Percentiles rank a stretch among this genome's conserved stretches.
These are phyloP conservation scores for Tenualosa thibaudeaui DNA, from an alignment of 2,797 vertebrate genomes.

Conservation along the genomic window DNA sequence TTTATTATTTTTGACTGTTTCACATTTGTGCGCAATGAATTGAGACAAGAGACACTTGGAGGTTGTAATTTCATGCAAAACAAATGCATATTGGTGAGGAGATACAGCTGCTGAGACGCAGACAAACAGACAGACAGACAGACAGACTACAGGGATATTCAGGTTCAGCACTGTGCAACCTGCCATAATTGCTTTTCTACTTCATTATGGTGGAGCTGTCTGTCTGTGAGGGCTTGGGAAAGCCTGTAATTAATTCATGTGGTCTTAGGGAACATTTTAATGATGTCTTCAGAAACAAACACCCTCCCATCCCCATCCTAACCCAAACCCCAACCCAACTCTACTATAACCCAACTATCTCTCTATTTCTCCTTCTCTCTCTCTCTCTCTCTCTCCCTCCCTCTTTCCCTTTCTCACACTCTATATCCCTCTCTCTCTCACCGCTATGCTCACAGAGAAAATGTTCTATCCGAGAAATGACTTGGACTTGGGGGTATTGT, in stretches of 20 bases:
- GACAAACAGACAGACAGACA: not conserved
- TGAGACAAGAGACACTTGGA: conserved; percentile 1
- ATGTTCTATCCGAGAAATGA: not conserved
- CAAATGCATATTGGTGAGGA: conserved; percentile 7
- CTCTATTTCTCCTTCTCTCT: conserved; percentile 9
- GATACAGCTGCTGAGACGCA: not conserved
- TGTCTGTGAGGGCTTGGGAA: conserved; percentile 50
- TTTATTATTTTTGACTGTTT: conserved; percentile 20
- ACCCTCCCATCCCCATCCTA: conserved; percentile 22
- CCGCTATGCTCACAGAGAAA: not conserved
- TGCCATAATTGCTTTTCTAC: conserved; percentile 52
- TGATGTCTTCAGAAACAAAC: conserved; percentile 53
- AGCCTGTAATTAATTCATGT: conserved; percentile 56
- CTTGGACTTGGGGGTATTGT: not conserved
- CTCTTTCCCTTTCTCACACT: not conserved
- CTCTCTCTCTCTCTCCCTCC: conserved; percentile 26
- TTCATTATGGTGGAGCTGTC: conserved; percentile 26
- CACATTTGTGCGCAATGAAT: conserved; percentile 17
- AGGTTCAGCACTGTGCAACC: conserved; percentile 32
- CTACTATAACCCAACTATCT: not conserved
- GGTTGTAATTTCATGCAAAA: conserved; percentile 24
- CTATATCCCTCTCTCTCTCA: not conserved
- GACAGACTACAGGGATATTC: not conserved
- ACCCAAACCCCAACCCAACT: conserved; percentile 16
- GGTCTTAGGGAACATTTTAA: conserved; percentile 48